These are phyloP conservation scores for Patella vulgata DNA, from an alignment of 1,140 invertebrate genomes.

Conservation along the genomic window DNA sequence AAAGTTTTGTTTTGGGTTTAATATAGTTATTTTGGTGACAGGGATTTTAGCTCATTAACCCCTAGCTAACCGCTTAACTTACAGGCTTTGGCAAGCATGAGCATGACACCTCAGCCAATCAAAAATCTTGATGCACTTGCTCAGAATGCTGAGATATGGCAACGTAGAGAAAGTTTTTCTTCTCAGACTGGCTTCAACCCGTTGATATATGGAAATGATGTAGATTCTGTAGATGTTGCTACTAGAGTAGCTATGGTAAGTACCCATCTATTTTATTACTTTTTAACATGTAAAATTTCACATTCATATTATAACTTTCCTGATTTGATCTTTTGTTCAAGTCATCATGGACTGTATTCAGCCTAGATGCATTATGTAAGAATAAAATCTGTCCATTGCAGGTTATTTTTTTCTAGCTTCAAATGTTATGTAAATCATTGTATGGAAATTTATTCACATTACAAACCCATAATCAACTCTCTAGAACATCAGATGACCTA, in stretches of 20 bases:
- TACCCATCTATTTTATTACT: constrained; percentile 12
- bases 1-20: background rate
- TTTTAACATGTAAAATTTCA: background rate
- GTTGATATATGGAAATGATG: constrained; percentile 94
- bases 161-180: constrained; percentile 69
- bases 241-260: constrained; percentile 96
- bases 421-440: too few relatives aligned
- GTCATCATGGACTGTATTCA: too few relatives aligned
- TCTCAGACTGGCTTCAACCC: constrained; percentile 76
- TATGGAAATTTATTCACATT: too few relatives aligned
- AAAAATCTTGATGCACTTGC: constrained; percentile 68
- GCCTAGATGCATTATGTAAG: too few relatives aligned
- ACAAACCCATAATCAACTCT: too few relatives aligned
- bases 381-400: too few relatives aligned
- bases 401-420: too few relatives aligned
- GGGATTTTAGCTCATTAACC: background rate
- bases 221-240: constrained; percentile 98
- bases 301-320: background rate
- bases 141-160: constrained; percentile 64
- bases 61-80: background rate
- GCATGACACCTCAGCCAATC: constrained; percentile 70
- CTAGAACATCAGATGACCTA: too few relatives aligned
- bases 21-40: background rate
- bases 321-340: too few relatives aligned
- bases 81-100: constrained; percentile 70